A percentile compares a stretch with the other conserved stretches of the same genome.
Evolutionary conservation across 2,113 vertebrate genomes (phyloP).

Genomic region (Physeter macrocephalus): DNA sequence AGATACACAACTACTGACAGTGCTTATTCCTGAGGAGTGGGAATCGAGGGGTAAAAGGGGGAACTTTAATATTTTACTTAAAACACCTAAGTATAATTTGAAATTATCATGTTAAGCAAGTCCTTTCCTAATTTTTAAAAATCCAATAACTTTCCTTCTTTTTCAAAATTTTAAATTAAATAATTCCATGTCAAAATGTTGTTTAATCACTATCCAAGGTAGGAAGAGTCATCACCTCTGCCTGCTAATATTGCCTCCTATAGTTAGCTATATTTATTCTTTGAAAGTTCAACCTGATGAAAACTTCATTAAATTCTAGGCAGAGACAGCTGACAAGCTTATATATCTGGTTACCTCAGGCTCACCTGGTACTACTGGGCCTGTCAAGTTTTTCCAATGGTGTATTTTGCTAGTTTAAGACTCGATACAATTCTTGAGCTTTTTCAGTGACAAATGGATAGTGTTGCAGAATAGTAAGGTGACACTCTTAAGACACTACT

Average conservation of each 20-base stretch:
- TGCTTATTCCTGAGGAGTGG: neutral
- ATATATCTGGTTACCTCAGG: conserved; percentile 33
- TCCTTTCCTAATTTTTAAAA: conserved; percentile 30
- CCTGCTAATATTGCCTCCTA: neutral
- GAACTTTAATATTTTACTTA: conserved; percentile 30
- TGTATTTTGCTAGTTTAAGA: conserved; percentile 52
- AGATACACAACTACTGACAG: neutral
- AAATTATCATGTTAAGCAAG: conserved; percentile 21
- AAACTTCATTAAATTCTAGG: neutral
- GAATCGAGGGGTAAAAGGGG: neutral
- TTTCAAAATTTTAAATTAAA: neutral
- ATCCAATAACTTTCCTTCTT: neutral
- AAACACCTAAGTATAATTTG: neutral
- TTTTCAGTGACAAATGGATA: conserved; percentile 41
- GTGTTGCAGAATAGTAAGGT: conserved; percentile 55
- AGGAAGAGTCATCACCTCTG: neutral
- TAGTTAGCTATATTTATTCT: neutral
- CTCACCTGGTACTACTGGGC: conserved; percentile 13
- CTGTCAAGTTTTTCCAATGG: conserved; percentile 44
- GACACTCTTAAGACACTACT: conserved; percentile 23
- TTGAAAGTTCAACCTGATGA: conserved; percentile 26
- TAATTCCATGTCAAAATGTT: conserved; percentile 9
- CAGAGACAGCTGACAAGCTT: neutral
- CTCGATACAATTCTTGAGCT: conserved; percentile 43
- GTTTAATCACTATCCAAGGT: neutral